Evolutionary conservation across 1,140 invertebrate genomes (phyloP).

Genomic region (Scaptomyza graminum): DNA sequence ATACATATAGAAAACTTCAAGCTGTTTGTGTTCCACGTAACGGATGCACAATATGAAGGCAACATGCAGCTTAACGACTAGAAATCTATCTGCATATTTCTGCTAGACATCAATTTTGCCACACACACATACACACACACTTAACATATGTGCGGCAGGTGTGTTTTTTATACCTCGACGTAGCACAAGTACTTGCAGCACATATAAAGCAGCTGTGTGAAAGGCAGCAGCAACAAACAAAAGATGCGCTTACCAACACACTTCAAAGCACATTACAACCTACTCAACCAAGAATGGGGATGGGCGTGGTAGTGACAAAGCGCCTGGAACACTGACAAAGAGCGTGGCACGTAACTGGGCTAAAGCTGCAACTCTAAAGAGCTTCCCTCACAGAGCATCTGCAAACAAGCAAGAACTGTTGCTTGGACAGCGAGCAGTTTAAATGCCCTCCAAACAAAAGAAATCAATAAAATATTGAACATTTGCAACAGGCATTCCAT

Average conservation of each 20-base stretch:
- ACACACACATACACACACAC: constrained; percentile 18
- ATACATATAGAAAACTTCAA: not conserved
- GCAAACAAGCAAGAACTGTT: no score
- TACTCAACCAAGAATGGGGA: constrained; percentile 8
- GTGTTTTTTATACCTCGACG: constrained; percentile 43
- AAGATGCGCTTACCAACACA: constrained; percentile 56
- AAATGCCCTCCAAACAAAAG: no score
- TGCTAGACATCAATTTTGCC: constrained; percentile 51
- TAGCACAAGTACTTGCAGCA: constrained; percentile 57
- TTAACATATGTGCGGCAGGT: constrained; percentile 73
- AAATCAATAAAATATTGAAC: no score
- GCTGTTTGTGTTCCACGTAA: constrained; percentile 6
- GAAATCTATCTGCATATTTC: constrained; percentile 16
- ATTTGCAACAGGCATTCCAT: no score
- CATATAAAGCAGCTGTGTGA: constrained; percentile 53
- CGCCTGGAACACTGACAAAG: constrained; percentile 5
- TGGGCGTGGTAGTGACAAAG: not conserved
- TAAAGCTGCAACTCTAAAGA: constrained; percentile 81
- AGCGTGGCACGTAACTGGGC: constrained; percentile 64
- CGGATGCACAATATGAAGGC: constrained; percentile 27
- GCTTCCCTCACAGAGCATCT: constrained; percentile 23
- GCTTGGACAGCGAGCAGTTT: no score
- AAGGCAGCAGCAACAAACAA: constrained; percentile 40
- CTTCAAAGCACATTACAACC: constrained; percentile 72
- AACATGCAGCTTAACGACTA: constrained; percentile 11